Conservation (phyloP, 2,113 vertebrate genomes). For the Alethe diademata region DNA sequence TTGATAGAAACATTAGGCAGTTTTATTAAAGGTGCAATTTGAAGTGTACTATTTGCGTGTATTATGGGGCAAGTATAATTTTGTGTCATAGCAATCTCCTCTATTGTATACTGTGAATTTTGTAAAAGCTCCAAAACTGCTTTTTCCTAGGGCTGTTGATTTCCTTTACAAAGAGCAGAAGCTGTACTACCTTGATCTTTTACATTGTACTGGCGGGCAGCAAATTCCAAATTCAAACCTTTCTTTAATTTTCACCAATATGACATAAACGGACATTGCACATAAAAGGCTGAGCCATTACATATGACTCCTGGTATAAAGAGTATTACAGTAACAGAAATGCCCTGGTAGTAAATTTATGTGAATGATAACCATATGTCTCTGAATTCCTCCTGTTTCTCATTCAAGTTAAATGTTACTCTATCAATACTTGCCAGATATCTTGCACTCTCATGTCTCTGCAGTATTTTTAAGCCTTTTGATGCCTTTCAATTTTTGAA, state of each 20-base stretch:
- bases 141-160: background rate
- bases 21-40: background rate
- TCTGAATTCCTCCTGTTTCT: constrained; percentile 59
- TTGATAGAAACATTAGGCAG: background rate
- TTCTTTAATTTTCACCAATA: constrained; percentile 11
- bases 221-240: constrained; percentile 6
- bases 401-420: constrained; percentile 23
- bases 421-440: constrained; percentile 49
- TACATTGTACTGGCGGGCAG: background rate
- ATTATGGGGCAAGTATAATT: background rate
- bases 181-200: background rate
- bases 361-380: constrained; percentile 62
- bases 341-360: constrained; percentile 48
- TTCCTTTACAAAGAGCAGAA: constrained; percentile 24
- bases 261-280: background rate
- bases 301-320: constrained; percentile 28
- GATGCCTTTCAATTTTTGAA: constrained; percentile 47
- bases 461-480: constrained; percentile 43
- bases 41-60: background rate
- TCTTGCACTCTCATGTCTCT: constrained; percentile 28
- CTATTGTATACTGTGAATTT: background rate
- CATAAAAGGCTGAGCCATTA: background rate
- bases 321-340: constrained; percentile 40
- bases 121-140: background rate
- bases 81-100: background rate